phyloP scores from a whole-genome alignment of 23 tunicate species.

The Styela plicata region DNA sequence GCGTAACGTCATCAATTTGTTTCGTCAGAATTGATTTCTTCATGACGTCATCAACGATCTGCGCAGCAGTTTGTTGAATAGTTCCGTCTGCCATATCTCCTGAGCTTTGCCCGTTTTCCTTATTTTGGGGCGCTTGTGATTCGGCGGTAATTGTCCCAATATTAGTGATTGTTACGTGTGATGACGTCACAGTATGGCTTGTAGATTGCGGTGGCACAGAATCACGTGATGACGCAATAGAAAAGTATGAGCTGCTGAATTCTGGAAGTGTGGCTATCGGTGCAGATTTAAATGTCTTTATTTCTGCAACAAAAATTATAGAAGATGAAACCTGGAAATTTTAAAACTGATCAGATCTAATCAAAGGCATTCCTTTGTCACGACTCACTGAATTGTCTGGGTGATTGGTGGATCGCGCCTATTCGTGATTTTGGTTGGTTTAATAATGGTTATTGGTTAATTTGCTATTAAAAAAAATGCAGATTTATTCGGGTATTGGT shows the following conservation, averaged over 20 bases:
- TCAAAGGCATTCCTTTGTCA: too few relatives aligned
- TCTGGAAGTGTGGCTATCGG: conserved; percentile 6
- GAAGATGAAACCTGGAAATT: background rate
- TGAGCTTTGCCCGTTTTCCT: background rate
- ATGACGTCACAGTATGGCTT: conserved; percentile 19
- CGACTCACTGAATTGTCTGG: too few relatives aligned
- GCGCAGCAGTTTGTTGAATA: conserved; percentile 6
- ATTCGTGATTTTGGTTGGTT: too few relatives aligned
- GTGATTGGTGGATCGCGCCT: too few relatives aligned
- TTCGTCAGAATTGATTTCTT: background rate
- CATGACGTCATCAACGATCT: conserved; percentile 9
- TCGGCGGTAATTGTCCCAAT: background rate
- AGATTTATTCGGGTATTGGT: too few relatives aligned
- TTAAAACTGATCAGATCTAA: too few relatives aligned
- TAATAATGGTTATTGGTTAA: too few relatives aligned
- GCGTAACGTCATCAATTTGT: background rate
- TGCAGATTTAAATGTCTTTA: background rate
- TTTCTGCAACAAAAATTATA: background rate
- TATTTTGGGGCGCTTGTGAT: background rate
- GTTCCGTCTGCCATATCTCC: conserved; percentile 11
- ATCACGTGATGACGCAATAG: conserved; percentile 3
- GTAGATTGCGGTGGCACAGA: conserved; percentile 5
- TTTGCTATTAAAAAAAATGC: too few relatives aligned
- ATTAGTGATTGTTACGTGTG: background rate
- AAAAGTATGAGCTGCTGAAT: conserved; percentile 6